Conservation (phyloP, 92 coral and sea anemone genomes). For the Micromussa lordhowensis region DNA sequence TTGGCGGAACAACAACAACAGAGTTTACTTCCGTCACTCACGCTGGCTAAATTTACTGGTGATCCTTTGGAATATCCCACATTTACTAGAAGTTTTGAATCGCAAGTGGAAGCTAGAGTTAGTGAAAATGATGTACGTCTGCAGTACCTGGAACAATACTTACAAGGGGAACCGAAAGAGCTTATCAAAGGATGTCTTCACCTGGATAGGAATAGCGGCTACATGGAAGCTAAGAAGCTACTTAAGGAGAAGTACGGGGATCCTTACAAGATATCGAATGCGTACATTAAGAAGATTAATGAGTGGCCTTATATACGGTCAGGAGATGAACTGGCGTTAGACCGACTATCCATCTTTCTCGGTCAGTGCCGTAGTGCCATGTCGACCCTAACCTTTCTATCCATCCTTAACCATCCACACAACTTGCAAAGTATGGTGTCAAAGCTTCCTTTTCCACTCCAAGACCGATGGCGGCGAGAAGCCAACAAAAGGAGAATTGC, state of each 20-base stretch:
- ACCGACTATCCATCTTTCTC: conserved; percentile 43
- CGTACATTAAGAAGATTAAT: conserved; percentile 38
- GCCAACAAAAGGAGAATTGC: conserved; percentile 23
- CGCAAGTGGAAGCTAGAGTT: conserved; percentile 45
- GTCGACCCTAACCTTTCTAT: conserved; percentile 44
- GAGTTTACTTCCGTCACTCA: conserved; percentile 51
- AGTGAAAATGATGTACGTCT: conserved; percentile 27
- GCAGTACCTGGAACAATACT: conserved; percentile 59
- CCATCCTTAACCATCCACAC: conserved; percentile 62
- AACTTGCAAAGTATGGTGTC: conserved; percentile 60
- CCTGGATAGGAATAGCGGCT: conserved; percentile 47
- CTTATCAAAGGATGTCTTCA: conserved; percentile 61
- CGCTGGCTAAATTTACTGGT: conserved; percentile 51
- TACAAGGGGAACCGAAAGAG: conserved; percentile 65
- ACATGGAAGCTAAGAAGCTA: conserved; percentile 44
- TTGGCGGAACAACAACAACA: conserved; percentile 49
- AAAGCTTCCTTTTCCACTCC: conserved; percentile 53
- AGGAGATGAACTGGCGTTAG: conserved; percentile 50
- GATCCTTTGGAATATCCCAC: conserved; percentile 59
- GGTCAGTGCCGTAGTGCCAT: conserved; percentile 56
- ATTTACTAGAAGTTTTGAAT: conserved; percentile 43
- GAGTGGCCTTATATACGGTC: conserved; percentile 52
- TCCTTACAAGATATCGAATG: conserved; percentile 50
- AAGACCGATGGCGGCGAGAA: conserved; percentile 58
- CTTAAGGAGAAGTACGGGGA: conserved; percentile 38